phyloP scores from a whole-genome alignment of 2,797 vertebrate genomes.

The Squalus acanthias region DNA sequence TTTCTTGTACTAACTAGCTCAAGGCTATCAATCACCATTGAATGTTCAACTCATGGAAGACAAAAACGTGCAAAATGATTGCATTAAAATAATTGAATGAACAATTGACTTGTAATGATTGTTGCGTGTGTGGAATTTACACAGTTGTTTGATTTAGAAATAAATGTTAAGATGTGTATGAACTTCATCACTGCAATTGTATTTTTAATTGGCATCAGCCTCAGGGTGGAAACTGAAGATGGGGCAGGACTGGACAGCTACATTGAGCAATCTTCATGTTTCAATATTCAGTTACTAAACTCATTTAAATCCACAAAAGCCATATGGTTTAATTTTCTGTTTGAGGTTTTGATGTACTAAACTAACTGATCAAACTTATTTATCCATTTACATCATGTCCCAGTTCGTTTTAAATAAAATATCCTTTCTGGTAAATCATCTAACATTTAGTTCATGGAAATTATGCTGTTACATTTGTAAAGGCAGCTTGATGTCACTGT shows the following conservation, averaged over 20 bases:
- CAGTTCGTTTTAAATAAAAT: neutral
- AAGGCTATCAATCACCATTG: neutral
- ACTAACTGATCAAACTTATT: neutral
- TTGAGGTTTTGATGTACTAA: neutral
- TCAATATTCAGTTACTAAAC: neutral
- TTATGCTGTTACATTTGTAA: neutral
- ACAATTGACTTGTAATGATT: neutral
- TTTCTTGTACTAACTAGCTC: neutral
- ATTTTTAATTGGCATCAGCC: neutral
- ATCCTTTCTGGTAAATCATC: neutral
- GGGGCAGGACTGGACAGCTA: neutral
- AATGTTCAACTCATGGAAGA: neutral
- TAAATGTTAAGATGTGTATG: neutral
- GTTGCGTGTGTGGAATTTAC: neutral
- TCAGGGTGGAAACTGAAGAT: neutral
- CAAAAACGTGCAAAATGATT: neutral
- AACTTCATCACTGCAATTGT: neutral
- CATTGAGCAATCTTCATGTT: neutral
- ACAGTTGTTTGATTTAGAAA: neutral
- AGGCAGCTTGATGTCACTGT: slow-evolving; percentile 15
- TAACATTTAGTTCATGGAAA: neutral
- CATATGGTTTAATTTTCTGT: neutral
- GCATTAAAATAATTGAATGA: neutral
- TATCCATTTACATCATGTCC: neutral
- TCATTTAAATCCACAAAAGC: neutral